Percentiles rank a stretch among this genome's conserved stretches.
phyloP scores from a whole-genome alignment of 2,113 vertebrate species.

The Nanorana parkeri region DNA sequence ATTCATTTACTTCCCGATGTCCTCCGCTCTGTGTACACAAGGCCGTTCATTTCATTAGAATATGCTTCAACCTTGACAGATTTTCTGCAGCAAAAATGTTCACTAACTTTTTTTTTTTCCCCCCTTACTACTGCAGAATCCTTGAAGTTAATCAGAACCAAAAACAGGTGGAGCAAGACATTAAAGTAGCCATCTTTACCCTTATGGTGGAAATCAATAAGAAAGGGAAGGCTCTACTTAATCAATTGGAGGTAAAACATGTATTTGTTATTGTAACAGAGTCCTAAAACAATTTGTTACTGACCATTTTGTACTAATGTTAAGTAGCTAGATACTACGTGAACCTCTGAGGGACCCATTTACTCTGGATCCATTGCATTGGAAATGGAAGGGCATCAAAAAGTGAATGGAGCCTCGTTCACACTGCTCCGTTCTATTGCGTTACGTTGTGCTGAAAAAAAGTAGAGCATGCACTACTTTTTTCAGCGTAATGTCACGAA shows the following conservation, averaged over 20 bases:
- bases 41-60: neutral
- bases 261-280: no score
- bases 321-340: no score
- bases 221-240: conserved; percentile 94
- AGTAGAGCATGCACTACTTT: no score
- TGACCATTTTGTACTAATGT: no score
- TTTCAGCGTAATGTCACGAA: no score
- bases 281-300: no score
- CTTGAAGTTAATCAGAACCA: conserved; percentile 96
- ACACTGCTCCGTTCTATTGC: no score
- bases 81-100: neutral
- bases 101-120: conserved; percentile 19
- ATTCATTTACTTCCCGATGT: neutral
- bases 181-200: conserved; percentile 96
- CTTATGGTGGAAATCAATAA: conserved; percentile 98
- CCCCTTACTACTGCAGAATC: conserved; percentile 82
- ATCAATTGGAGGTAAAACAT: conserved; percentile 89
- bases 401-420: no score
- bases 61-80: neutral
- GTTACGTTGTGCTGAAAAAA: no score
- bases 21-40: neutral
- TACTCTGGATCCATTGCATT: no score
- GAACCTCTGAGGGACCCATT: no score
- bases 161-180: conserved; percentile 93
- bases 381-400: no score